These are phyloP conservation scores for Dromius quadrimaculatus DNA, from an alignment of 2,888 invertebrate species.

Conservation along the genomic window DNA sequence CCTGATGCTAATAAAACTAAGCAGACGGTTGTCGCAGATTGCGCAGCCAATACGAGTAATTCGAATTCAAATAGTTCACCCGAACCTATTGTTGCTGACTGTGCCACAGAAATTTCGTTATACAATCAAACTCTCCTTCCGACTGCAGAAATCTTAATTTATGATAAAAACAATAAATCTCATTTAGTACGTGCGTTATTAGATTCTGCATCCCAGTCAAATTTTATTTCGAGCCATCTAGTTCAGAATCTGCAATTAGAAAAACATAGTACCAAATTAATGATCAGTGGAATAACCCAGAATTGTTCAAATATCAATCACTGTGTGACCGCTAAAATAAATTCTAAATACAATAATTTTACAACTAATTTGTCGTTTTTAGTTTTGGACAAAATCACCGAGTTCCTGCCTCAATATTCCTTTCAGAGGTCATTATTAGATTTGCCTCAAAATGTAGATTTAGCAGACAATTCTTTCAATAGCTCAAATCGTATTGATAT, in stretches of 20 bases:
- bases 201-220: not conserved
- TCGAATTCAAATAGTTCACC: not conserved
- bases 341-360: not conserved
- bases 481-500: too few relatives aligned
- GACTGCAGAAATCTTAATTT: not conserved
- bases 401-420: too few relatives aligned
- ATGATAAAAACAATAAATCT: not conserved
- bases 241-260: not conserved
- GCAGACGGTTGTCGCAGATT: not conserved
- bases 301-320: too few relatives aligned
- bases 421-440: too few relatives aligned
- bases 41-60: not conserved
- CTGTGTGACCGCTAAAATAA: too few relatives aligned
- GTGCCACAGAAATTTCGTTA: not conserved
- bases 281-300: not conserved
- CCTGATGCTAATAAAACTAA: not conserved
- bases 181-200: not conserved
- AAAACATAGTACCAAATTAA: not conserved
- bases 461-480: too few relatives aligned
- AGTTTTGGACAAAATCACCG: too few relatives aligned
- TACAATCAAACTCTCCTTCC: not conserved
- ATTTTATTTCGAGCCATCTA: not conserved
- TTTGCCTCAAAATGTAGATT: too few relatives aligned
- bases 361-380: not conserved
- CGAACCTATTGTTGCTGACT: too few relatives aligned